A percentile compares a stretch with the other conserved stretches of the same genome.
Evolutionary conservation across 2,888 invertebrate species (phyloP).

Genomic region (Pristionchus entomophagus): DNA sequence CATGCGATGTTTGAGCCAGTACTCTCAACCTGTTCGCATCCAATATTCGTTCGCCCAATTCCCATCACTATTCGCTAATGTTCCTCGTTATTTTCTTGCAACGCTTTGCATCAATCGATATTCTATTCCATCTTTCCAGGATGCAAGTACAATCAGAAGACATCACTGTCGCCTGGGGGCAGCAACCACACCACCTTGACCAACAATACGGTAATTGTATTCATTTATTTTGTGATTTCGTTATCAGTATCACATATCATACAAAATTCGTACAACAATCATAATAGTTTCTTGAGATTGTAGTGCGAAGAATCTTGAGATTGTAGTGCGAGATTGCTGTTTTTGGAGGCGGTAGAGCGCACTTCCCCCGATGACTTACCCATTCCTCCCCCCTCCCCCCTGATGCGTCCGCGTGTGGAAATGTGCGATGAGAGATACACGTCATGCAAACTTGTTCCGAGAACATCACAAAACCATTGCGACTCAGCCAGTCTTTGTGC

Average conservation of each 20-base stretch:
- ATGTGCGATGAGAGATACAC: not conserved
- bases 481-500: not conserved
- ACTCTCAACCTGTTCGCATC: not conserved
- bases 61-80: not conserved
- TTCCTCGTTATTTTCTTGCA: not conserved
- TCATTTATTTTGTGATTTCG: not conserved
- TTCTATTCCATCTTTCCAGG: not conserved
- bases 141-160: constrained; percentile 73
- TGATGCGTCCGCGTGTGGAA: not conserved
- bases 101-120: not conserved
- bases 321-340: no score
- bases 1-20: no score
- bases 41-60: not conserved
- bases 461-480: not conserved
- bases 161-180: constrained; percentile 74
- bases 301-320: no score
- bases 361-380: constrained; percentile 53
- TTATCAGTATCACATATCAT: no score
- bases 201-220: constrained; percentile 66
- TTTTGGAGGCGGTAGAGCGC: no score
- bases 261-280: no score
- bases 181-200: constrained; percentile 70
- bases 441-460: constrained; percentile 17
- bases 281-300: no score
- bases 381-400: not conserved